phyloP scores from a whole-genome alignment of 2,888 invertebrate genomes.

The Xanthorhoe designata region DNA sequence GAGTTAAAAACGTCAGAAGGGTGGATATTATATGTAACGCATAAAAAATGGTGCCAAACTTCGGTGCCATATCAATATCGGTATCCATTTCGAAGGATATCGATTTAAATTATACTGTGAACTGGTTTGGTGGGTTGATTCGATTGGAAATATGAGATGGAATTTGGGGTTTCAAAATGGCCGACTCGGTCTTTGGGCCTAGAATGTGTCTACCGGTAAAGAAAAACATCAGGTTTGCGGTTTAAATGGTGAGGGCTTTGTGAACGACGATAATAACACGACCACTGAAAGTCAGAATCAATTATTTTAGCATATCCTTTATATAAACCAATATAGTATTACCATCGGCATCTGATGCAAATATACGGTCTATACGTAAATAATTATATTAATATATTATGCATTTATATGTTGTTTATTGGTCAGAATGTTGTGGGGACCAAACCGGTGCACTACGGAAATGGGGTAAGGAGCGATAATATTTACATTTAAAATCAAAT shows the following conservation, averaged over 20 bases:
- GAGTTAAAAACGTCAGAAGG: not conserved
- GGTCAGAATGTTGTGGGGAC: slow-evolving; percentile 62
- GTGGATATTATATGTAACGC: slow-evolving; percentile 9
- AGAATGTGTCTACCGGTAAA: not conserved
- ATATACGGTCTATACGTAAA: slow-evolving; percentile 75
- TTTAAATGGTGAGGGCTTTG: not conserved
- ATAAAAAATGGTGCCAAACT: slow-evolving; percentile 41
- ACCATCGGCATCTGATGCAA: slow-evolving; percentile 72
- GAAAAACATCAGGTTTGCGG: not conserved
- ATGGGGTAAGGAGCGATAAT: slow-evolving; percentile 59
- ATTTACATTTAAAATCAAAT: slow-evolving; percentile 54
- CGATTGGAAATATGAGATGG: not conserved
- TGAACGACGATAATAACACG: slow-evolving; percentile 50
- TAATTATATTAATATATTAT: slow-evolving; percentile 54
- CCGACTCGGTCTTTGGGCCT: not conserved
- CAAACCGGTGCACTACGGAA: slow-evolving; percentile 80
- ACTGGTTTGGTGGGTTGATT: slow-evolving; percentile 47
- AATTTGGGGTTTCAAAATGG: not conserved
- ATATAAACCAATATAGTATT: slow-evolving; percentile 64
- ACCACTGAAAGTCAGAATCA: slow-evolving; percentile 56
- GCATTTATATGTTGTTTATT: slow-evolving; percentile 46
- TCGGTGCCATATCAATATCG: slow-evolving; percentile 34
- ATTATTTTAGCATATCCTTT: slow-evolving; percentile 78
- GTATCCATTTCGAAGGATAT: slow-evolving; percentile 4
- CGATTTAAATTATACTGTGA: slow-evolving; percentile 31